Base-by-base conservation (phyloP, 2,888 invertebrate species). In the Amblyteles armatorius region DNA sequence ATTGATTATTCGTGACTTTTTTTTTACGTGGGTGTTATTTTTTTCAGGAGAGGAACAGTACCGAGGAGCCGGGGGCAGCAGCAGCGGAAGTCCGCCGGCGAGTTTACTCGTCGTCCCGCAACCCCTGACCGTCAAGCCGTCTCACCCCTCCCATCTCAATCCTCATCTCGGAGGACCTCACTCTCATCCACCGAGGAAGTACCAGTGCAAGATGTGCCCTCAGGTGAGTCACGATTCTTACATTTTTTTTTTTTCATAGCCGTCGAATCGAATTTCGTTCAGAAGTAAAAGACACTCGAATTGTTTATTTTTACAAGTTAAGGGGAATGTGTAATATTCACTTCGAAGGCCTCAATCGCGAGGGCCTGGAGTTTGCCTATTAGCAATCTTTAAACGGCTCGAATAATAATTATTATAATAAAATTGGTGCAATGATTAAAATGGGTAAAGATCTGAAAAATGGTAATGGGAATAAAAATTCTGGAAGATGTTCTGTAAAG, bases 131-230 rank as follows among this genome's bases (percentile, higher is more conserved):
- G 94, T 93, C 33, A 94, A 93, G 86, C 94, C 94, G 44, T 92
- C 94, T 79, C 94, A 94, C 87, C 93, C 93, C 74, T 92, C 94
- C 86, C 93, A 94, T 87, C 91, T 93, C 86, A 94, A 94, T 86
- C 93, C 94, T 78, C 94, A 93, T 88, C 90, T 93, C 82, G 92
- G 92, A 78, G 94, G 93, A 77, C 93, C 93, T 60, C 94, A 94
- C 88, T 91, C 92, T 79, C 94, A 94, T 89, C 93, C 93, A 26
- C 95, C 95, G 82, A 94, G 98, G 93, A 98, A 98, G 94, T 98
- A 98, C 94, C 98, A 98, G 94, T 98, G 98, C 96, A 98, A 98
- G 95, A 98, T 98, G 98, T 98, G 98, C 94, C 98, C 98, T 88
- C 98, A 99, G 98, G 98, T 99, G 94, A 95, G 97, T 94, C 84